These are phyloP conservation scores for Onychostoma macrolepis DNA, from an alignment of 2,113 vertebrate genomes.

Conservation along the genomic window DNA sequence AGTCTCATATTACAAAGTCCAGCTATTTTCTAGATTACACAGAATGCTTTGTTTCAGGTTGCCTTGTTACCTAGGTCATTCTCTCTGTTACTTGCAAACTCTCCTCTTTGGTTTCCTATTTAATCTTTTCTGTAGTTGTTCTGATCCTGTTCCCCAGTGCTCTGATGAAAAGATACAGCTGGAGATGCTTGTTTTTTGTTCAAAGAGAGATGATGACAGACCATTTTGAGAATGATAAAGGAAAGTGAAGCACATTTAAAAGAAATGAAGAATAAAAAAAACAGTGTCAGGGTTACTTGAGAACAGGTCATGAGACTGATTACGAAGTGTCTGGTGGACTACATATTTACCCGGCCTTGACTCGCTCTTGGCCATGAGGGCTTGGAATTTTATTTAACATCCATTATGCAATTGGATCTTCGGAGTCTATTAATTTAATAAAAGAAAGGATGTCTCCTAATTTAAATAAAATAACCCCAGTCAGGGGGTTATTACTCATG, in stretches of 20 bases:
- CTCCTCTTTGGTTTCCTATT: not conserved
- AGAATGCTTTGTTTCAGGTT: not conserved
- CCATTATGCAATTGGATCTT: not conserved
- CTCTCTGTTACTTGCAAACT: not conserved
- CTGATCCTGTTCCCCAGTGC: not conserved
- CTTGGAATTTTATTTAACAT: slow-evolving; percentile 1
- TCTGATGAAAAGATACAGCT: not conserved
- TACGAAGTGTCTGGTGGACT: not conserved
- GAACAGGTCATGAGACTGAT: not conserved
- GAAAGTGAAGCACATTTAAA: not conserved
- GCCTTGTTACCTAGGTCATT: not conserved
- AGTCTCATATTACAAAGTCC: not conserved
- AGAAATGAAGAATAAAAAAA: not conserved
- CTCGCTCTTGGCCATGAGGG: not conserved
- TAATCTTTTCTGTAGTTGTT: slow-evolving; percentile 7
- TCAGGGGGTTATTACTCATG: not conserved
- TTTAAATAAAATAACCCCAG: not conserved
- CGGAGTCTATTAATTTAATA: not conserved
- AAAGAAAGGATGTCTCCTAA: not conserved
- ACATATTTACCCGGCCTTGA: not conserved
- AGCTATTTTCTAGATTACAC: not conserved
- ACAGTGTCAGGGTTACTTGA: not conserved
- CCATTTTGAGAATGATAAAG: not conserved
- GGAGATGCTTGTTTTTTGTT: not conserved
- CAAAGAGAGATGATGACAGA: slow-evolving; percentile 10